Evolutionary conservation across 2,888 invertebrate genomes (phyloP), one percentile per base, ranked within the genome.

Genomic region (Lithophane semibrunnea): DNA sequence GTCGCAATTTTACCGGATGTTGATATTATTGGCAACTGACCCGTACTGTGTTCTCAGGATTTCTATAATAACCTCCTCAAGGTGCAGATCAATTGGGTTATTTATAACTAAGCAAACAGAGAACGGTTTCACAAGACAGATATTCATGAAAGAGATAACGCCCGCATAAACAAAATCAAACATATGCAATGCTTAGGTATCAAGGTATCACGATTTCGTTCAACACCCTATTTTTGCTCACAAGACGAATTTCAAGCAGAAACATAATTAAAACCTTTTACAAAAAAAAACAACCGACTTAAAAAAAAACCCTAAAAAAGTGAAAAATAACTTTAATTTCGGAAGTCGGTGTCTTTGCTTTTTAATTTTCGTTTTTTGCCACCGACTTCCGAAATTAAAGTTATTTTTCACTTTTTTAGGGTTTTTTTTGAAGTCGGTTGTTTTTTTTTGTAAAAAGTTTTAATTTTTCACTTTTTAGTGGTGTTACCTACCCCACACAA

Each of bases 41-140:
- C 65, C 60, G 80, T 64, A 58, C 60, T 67, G 65, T 47, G 70
- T 80, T 44, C 42, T n/a, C 52, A 71, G 37, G 47, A 65, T 77
- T 77, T 75, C 68, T 70, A 60, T 73, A 67, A 70, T 58, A 83
- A 72, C 61, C 56, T 73, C 65, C 18, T 70, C 68, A 73, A 75
- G 54, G 37, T 73, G 64, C 63, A 74, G 67, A 84, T 75, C 42
- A 74, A 80, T 84, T 37, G 42, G 58, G 37, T 73, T 86, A 86
- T 82, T 84, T 82, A 66, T 86, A 86, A 66, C 77, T 71, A 56
- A 72, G 74, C 63, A 70, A 75, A 81, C 74, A 77, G 47, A 60
- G 47, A 73, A 63, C 58, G 70, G 56, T 77, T 66, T 61, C 56
- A 67, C 65, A 67, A 66, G 24, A 77, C 63, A 73, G 47, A 73